Evolutionary conservation across 2,113 vertebrate genomes (phyloP), one percentile per base, ranked within the genome.

Genomic region (Marmota flaviventris): DNA sequence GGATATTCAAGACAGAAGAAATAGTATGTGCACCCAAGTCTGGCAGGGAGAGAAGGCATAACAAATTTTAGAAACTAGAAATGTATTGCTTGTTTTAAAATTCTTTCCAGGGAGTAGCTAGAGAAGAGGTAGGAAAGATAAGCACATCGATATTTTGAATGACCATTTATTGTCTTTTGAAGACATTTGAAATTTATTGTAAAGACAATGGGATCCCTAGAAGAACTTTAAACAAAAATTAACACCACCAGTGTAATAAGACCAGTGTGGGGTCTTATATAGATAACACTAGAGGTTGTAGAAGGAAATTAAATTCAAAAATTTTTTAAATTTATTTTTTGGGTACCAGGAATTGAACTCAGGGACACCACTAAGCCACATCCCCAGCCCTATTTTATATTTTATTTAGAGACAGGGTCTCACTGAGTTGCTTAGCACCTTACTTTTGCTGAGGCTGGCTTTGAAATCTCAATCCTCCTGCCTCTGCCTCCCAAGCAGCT

Each of bases 141-240:
- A 91, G 24, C 16, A 58, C 8, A 9, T 27, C 14, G 78, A 75
- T 45, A 67, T 20, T 79, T 73, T 65, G 79, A 89, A 32, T 42
- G 77, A 34, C 63, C 5, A 17, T 61, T 32, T 73, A 86, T 91
- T 85, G 16, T 18, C 37, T 25, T 84, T n/a, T 61, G 42, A 32
- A 18, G 12, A 79, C 65, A 13, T 83, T 58, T 56, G 27, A 81
- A 39, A 78, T 77, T 95, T 67, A 86, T 58, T 86, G 53, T 63
- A 58, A 94, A 93, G 16, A 63, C 69, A 70, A 0, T n/a, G 14
- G 9, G 13, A 56, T 18, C 4, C 37, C 24, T 45, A 25, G 37
- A 86, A 88, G 53, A 95, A 70, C 76, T 89, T 83, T 81, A 79
- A 96, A 25, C 42, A 32, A 87, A 85, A 70, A 75, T 8, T 85